A percentile compares a stretch with the other conserved stretches of the same genome.
These are phyloP conservation scores for Lasioglossum baleicum DNA, from an alignment of 1,140 invertebrate species.

Conservation along the genomic window DNA sequence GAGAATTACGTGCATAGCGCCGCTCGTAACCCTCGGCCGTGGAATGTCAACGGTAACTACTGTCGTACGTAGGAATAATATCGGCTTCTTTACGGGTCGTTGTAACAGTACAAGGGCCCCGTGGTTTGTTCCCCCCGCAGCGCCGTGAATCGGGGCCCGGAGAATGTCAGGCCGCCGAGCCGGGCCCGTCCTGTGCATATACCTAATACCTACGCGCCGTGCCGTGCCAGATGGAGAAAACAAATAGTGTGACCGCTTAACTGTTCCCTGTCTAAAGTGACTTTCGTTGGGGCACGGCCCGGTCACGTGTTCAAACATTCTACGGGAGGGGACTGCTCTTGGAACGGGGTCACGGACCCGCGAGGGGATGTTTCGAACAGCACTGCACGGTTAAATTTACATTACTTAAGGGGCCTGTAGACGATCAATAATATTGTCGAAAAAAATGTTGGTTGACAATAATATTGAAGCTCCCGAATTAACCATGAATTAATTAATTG, in stretches of 20 bases:
- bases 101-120: slow-evolving; percentile 49
- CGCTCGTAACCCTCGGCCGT: slow-evolving; percentile 37
- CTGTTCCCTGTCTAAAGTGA: slow-evolving; percentile 49
- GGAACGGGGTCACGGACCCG: slow-evolving; percentile 16
- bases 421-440: no score
- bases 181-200: slow-evolving; percentile 18
- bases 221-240: slow-evolving; percentile 62
- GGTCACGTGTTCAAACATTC: slow-evolving; percentile 62
- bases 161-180: slow-evolving; percentile 40
- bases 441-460: no score
- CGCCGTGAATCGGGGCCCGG: slow-evolving; percentile 35
- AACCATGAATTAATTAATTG: no score
- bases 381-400: no score
- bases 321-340: slow-evolving; percentile 24
- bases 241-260: slow-evolving; percentile 61
- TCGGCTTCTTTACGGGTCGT: slow-evolving; percentile 54
- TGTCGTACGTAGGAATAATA: slow-evolving; percentile 60
- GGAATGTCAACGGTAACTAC: slow-evolving; percentile 61
- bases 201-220: slow-evolving; percentile 27
- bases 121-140: slow-evolving; percentile 37
- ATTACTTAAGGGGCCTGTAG: no score
- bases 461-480: no score
- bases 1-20: slow-evolving; percentile 38
- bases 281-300: slow-evolving; percentile 38
- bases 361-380: not conserved